These are phyloP conservation scores for Eospalax fontanierii DNA, from an alignment of 2,797 vertebrate species.

Conservation along the genomic window DNA sequence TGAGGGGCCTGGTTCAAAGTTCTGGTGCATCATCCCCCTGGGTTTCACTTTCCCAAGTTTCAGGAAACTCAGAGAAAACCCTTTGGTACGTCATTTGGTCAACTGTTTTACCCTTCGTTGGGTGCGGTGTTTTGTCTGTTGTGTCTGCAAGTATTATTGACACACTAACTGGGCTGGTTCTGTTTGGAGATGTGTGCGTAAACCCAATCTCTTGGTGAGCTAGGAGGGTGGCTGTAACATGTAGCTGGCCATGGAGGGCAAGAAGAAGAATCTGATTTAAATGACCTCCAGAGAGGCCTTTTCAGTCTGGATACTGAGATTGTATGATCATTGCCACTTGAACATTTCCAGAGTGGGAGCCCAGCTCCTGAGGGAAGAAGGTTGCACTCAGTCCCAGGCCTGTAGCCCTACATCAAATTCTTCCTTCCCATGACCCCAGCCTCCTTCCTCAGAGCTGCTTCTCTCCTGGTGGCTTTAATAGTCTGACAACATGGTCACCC, in stretches of 20 bases:
- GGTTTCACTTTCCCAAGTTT: neutral
- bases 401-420: neutral
- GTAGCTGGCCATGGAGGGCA: neutral
- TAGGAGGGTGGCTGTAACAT: neutral
- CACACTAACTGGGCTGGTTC: constrained; percentile 19
- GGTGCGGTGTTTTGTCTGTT: constrained; percentile 59
- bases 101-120: constrained; percentile 5
- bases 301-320: neutral
- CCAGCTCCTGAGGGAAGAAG: neutral
- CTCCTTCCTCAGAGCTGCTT: neutral
- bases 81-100: neutral
- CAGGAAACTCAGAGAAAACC: neutral
- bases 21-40: neutral
- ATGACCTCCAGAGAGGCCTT: neutral
- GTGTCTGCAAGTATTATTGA: constrained; percentile 52
- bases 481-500: neutral
- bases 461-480: neutral
- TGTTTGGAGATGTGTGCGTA: constrained; percentile 17
- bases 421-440: neutral
- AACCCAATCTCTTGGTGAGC: neutral
- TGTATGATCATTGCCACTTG: neutral
- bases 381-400: neutral
- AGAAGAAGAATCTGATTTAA: neutral
- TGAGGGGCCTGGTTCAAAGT: neutral
- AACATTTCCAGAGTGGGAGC: neutral